Evolutionary conservation across 2,888 invertebrate species (phyloP).

Genomic region (Halictus ligatus): DNA sequence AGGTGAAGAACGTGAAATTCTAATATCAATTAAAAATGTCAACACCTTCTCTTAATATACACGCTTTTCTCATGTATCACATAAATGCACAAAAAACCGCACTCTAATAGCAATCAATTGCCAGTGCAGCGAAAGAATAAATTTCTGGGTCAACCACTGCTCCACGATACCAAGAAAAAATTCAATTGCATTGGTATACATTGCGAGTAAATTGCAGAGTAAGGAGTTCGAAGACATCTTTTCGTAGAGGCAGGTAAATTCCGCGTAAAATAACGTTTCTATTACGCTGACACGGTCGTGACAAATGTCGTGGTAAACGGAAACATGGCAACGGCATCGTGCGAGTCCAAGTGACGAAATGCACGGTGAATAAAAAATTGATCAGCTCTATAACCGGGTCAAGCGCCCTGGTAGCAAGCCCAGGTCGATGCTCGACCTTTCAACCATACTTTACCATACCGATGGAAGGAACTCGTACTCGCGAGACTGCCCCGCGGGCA

Average conservation of each 20-base stretch:
- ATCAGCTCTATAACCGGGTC: conserved; percentile 68
- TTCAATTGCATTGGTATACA: neutral
- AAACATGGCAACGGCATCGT: conserved; percentile 24
- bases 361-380: conserved; percentile 63
- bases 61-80: too few relatives aligned
- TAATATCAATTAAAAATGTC: neutral
- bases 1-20: neutral
- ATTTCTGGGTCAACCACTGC: too few relatives aligned
- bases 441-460: conserved; percentile 44
- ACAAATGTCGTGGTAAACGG: neutral
- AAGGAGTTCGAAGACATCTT: neutral
- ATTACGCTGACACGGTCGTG: conserved; percentile 4
- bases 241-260: neutral
- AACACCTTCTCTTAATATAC: neutral
- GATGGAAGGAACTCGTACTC: conserved; percentile 42
- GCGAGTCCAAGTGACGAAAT: conserved; percentile 49
- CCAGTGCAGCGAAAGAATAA: too few relatives aligned
- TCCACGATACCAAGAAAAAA: neutral
- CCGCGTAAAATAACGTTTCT: conserved; percentile 1
- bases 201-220: neutral
- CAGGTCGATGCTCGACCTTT: conserved; percentile 74
- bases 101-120: too few relatives aligned
- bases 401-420: conserved; percentile 55
- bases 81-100: too few relatives aligned
- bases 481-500: conserved; percentile 52